Evolutionary conservation across 2,113 vertebrate genomes (phyloP).

Genomic region (Coptodon bakossiorum): DNA sequence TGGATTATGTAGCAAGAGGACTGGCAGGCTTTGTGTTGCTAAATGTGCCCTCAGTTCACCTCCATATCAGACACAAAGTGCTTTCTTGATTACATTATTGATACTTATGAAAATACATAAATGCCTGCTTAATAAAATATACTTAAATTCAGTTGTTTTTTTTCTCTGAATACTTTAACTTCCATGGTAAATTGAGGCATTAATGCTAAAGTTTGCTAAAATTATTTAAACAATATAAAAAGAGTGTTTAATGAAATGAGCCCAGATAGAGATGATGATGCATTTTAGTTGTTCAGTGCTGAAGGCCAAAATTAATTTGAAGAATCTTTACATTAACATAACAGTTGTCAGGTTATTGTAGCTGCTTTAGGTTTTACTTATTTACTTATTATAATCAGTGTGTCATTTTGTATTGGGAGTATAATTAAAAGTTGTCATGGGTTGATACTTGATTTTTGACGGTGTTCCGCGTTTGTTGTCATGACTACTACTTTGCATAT

Average conservation of each 20-base stretch:
- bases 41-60: background rate
- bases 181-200: background rate
- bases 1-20: background rate
- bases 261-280: background rate
- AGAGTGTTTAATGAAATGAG: background rate
- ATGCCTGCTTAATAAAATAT: background rate
- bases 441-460: background rate
- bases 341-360: background rate
- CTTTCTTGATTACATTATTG: background rate
- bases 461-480: background rate
- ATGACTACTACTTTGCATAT: background rate
- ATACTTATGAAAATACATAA: background rate
- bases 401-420: background rate
- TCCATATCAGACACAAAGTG: background rate
- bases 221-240: background rate
- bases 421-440: background rate
- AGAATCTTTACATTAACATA: background rate
- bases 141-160: background rate
- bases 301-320: background rate
- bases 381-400: background rate
- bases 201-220: background rate
- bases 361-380: background rate
- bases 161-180: background rate
- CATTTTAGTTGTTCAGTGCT: background rate
- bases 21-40: background rate